These are phyloP conservation scores for Rhorus exstirpatorius DNA, from an alignment of 2,888 invertebrate genomes.

Conservation along the genomic window DNA sequence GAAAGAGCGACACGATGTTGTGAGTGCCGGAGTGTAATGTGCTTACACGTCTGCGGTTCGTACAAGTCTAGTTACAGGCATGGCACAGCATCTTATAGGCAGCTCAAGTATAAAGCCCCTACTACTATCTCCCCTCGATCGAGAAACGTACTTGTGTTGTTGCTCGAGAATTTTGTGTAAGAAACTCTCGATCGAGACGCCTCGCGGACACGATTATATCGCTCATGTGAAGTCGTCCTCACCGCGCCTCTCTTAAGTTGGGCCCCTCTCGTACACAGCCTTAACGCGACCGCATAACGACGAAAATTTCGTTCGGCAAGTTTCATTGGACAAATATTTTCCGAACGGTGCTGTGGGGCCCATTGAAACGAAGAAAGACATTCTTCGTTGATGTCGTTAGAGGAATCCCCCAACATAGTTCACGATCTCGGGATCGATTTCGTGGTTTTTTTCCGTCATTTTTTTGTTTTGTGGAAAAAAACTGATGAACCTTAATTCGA, in stretches of 20 bases:
- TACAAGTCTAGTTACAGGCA: conserved; percentile 76
- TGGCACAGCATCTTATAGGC: conserved; percentile 78
- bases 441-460: no score
- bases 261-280: background rate
- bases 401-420: no score
- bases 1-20: conserved; percentile 16
- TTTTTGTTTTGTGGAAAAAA: no score
- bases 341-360: no score
- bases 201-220: background rate
- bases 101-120: conserved; percentile 74
- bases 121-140: conserved; percentile 69
- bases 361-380: no score
- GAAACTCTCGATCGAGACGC: conserved; percentile 29
- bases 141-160: conserved; percentile 56
- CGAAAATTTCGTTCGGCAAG: background rate
- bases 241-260: background rate
- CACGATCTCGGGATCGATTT: no score
- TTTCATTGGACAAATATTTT: background rate
- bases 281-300: background rate
- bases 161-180: conserved; percentile 62
- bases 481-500: no score
- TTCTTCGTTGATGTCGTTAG: no score
- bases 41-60: conserved; percentile 74
- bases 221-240: background rate
- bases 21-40: conserved; percentile 52